These are phyloP conservation scores for Pipra filicauda DNA, from an alignment of 2,113 vertebrate genomes.

Conservation along the genomic window DNA sequence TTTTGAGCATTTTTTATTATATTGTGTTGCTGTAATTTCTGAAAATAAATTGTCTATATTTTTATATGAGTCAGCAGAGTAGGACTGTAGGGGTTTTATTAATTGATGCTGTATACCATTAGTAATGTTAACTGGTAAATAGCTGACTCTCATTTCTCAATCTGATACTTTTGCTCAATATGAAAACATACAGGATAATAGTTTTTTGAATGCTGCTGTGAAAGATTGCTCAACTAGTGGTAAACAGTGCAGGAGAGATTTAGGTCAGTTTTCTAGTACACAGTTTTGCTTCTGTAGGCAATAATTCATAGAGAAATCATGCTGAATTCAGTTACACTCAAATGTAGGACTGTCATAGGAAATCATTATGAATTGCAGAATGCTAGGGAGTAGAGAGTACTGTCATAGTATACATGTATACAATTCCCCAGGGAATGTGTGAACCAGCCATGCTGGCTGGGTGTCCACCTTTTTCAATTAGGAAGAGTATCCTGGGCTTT, in stretches of 20 bases:
- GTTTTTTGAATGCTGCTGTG: background rate
- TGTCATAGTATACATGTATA: rapidly evolving
- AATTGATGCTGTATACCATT: background rate
- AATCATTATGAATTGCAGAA: background rate
- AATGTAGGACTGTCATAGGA: background rate
- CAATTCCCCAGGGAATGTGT: background rate
- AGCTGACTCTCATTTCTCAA: background rate
- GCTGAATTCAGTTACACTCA: background rate
- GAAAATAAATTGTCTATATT: background rate
- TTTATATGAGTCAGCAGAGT: background rate
- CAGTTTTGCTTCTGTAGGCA: background rate
- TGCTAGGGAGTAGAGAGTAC: background rate
- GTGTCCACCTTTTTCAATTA: background rate
- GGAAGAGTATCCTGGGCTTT: background rate
- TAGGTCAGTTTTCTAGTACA: background rate
- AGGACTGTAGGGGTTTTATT: background rate
- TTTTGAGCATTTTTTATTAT: background rate
- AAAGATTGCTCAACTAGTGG: background rate
- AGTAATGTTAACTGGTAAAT: background rate
- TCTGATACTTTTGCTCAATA: background rate
- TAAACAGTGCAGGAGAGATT: background rate
- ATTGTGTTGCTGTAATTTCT: background rate
- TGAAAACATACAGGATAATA: background rate
- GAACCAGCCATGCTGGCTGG: background rate
- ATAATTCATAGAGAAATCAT: background rate